These are phyloP conservation scores for Choreutis nemorana DNA, from an alignment of 2,888 invertebrate species.

Conservation along the genomic window DNA sequence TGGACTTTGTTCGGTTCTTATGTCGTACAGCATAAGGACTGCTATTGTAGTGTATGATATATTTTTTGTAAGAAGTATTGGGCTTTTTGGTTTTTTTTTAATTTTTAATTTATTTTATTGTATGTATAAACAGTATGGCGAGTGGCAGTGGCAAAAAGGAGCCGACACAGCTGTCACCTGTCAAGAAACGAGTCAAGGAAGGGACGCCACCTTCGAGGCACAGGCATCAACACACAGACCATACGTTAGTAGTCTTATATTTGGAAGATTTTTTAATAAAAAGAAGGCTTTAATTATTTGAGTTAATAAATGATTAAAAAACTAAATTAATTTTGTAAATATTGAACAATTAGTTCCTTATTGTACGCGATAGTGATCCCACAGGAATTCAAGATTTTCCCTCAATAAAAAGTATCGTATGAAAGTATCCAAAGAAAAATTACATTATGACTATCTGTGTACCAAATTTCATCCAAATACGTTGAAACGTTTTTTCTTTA, in stretches of 20 bases:
- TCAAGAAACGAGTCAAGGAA: conserved; percentile 96
- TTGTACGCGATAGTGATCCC: neutral
- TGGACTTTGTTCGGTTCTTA: too few relatives aligned
- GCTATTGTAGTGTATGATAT: too few relatives aligned
- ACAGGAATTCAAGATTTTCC: neutral
- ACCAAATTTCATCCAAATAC: too few relatives aligned
- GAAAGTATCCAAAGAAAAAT: too few relatives aligned
- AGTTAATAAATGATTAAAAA: too few relatives aligned
- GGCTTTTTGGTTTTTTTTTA: neutral
- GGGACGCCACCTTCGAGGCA: conserved; percentile 83
- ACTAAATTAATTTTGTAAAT: too few relatives aligned
- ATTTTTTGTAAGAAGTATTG: neutral
- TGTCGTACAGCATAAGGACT: too few relatives aligned
- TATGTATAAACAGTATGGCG: conserved; percentile 31
- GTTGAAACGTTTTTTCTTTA: too few relatives aligned
- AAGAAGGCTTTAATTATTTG: conserved; percentile 1
- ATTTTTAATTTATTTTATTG: neutral
- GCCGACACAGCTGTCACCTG: conserved; percentile 91
- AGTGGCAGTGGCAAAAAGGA: conserved; percentile 75
- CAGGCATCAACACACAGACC: conserved; percentile 43
- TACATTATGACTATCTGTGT: too few relatives aligned
- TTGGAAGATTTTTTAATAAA: conserved; percentile 2
- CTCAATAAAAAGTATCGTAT: too few relatives aligned
- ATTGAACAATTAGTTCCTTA: too few relatives aligned
- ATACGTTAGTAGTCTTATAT: conserved; percentile 27